These are phyloP conservation scores for Melitaea cinxia DNA, from an alignment of 1,140 invertebrate species.

Conservation along the genomic window DNA sequence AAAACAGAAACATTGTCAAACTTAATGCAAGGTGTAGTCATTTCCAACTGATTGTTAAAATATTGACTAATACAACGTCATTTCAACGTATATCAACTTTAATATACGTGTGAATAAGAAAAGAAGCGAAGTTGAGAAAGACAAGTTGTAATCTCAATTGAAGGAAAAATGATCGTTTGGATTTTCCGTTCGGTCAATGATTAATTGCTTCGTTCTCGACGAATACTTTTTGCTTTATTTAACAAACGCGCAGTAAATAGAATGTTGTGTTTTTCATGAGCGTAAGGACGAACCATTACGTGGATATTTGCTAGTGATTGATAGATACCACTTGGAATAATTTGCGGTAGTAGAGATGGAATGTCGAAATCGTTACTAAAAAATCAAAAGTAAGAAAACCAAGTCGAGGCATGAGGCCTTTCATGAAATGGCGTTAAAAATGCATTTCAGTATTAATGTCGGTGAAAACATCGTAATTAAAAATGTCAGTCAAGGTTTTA, in stretches of 20 bases:
- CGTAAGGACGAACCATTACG: constrained; percentile 63
- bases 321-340: constrained; percentile 36
- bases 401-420: not conserved
- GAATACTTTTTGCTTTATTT: constrained; percentile 66
- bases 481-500: constrained; percentile 55
- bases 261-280: constrained; percentile 52
- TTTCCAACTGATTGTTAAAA: too few species aligned
- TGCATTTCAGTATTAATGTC: constrained; percentile 12
- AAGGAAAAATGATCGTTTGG: constrained; percentile 56
- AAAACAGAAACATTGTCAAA: too few species aligned
- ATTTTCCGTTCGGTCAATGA: constrained; percentile 50
- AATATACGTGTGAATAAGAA: not conserved
- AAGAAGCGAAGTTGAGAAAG: not conserved
- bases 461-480: constrained; percentile 40
- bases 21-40: too few species aligned
- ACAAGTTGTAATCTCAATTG: constrained; percentile 39
- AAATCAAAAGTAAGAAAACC: not conserved
- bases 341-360: not conserved
- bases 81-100: too few species aligned
- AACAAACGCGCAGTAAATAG: constrained; percentile 54
- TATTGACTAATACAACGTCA: too few species aligned
- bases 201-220: constrained; percentile 47
- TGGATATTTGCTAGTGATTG: constrained; percentile 64
- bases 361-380: not conserved
- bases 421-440: not conserved